Percentiles rank a stretch among this genome's conserved stretches.
These are phyloP conservation scores for Dipodomys ordii DNA, from an alignment of 2,113 vertebrate species.

Conservation along the genomic window DNA sequence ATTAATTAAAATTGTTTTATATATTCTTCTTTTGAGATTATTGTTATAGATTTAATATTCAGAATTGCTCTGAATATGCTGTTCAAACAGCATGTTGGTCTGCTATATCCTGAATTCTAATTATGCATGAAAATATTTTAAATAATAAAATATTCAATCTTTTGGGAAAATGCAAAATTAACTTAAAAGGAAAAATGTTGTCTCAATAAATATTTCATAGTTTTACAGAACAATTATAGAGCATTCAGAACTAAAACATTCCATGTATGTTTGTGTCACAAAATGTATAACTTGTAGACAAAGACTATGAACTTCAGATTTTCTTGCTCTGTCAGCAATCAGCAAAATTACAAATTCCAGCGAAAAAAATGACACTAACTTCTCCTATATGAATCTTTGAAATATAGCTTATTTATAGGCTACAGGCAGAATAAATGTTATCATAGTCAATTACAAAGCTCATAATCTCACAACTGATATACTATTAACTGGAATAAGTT, in stretches of 20 bases:
- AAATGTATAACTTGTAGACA: not conserved
- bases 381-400: not conserved
- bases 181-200: not conserved
- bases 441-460: not conserved
- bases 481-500: not conserved
- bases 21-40: not conserved
- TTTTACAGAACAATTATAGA: not conserved
- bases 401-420: not conserved
- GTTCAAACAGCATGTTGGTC: not conserved
- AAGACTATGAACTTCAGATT: not conserved
- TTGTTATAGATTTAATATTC: slow-evolving; percentile 11
- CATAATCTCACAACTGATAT: not conserved
- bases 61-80: not conserved
- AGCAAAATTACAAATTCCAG: not conserved
- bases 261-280: not conserved
- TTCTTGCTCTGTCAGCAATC: not conserved
- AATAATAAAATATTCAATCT: not conserved
- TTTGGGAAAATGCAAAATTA: not conserved
- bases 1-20: not conserved
- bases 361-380: not conserved
- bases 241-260: not conserved
- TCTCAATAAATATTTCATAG: not conserved
- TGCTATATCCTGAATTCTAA: not conserved
- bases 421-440: not conserved
- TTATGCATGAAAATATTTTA: not conserved